phyloP scores from a whole-genome alignment of 2,113 vertebrate genomes.

The Circaetus gallicus region DNA sequence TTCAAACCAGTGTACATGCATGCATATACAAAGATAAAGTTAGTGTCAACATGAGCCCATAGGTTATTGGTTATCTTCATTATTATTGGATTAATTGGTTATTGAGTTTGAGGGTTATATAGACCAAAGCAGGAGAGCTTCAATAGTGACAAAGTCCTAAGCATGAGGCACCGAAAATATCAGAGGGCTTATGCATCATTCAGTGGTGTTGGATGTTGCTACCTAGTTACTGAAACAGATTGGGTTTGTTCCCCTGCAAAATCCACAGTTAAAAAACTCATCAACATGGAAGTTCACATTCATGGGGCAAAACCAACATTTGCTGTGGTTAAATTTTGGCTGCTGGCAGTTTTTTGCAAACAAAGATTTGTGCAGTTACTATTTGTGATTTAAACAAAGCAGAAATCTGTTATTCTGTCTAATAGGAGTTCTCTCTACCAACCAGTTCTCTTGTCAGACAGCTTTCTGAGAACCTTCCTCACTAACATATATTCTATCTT shows the following conservation, averaged over 20 bases:
- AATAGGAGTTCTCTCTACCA: neutral
- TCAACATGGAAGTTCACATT: neutral
- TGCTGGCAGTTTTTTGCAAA: neutral
- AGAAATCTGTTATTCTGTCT: neutral
- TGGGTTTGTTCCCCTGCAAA: neutral
- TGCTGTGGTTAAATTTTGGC: neutral
- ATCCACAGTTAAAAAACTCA: neutral
- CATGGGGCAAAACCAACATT: neutral
- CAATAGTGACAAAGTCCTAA: neutral
- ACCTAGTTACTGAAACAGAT: neutral
- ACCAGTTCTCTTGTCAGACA: neutral
- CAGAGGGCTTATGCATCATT: neutral
- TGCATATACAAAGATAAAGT: neutral
- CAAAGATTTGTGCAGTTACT: neutral
- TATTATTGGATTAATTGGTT: neutral
- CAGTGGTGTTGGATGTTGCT: neutral
- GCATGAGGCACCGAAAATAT: neutral
- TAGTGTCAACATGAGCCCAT: neutral
- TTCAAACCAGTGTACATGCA: neutral
- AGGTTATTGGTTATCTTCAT: neutral
- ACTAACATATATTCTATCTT: neutral
- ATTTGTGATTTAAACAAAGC: neutral
- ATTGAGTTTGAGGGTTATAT: neutral
- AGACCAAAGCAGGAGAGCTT: neutral
- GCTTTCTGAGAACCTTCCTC: neutral